phyloP scores from a whole-genome alignment of 2,113 vertebrate species.

The Pandion haliaetus region DNA sequence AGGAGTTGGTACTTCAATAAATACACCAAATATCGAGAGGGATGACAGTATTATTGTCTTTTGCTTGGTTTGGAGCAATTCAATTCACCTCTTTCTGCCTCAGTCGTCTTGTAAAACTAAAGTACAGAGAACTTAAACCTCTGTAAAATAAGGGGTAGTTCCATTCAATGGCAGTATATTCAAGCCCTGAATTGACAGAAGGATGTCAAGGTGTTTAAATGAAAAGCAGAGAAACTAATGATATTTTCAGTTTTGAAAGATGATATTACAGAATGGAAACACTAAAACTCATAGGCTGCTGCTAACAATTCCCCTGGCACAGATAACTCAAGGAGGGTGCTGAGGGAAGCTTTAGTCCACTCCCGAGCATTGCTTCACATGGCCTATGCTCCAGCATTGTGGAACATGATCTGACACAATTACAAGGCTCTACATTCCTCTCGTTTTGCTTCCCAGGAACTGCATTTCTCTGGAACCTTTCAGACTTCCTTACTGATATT shows the following conservation, averaged over 20 bases:
- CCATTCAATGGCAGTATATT: not conserved
- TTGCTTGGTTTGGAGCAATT: not conserved
- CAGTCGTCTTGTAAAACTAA: not conserved
- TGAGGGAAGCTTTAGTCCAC: not conserved
- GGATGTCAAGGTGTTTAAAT: not conserved
- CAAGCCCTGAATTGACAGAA: not conserved
- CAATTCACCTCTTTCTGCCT: not conserved
- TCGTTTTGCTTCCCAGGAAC: not conserved
- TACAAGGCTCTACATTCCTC: not conserved
- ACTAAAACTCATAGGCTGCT: not conserved
- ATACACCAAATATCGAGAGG: not conserved
- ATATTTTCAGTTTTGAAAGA: not conserved
- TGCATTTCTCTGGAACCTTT: not conserved
- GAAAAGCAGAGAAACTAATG: not conserved
- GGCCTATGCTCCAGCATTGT: not conserved
- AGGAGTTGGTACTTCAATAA: not conserved
- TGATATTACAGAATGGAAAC: not conserved
- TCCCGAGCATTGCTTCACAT: not conserved
- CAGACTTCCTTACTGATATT: not conserved
- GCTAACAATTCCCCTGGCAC: not conserved
- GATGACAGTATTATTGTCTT: not conserved
- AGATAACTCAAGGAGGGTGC: not conserved
- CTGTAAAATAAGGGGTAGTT: not conserved
- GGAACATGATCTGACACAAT: not conserved
- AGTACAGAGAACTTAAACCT: not conserved